These are phyloP conservation scores for Diadumene lineata DNA, from an alignment of 92 coral and sea anemone species.

Conservation along the genomic window DNA sequence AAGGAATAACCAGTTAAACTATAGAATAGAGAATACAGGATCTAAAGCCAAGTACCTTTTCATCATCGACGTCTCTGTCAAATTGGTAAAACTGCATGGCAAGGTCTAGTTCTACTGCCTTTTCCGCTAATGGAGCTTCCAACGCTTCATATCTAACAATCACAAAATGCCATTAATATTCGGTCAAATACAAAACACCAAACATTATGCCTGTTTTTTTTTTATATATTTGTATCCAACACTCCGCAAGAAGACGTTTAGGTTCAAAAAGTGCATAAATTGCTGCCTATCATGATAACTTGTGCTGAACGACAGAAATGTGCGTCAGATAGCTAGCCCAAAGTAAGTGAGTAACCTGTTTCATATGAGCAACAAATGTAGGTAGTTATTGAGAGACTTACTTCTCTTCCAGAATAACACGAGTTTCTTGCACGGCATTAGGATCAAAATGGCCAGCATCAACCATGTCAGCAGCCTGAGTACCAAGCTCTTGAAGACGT, in stretches of 20 bases:
- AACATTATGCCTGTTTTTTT: no score
- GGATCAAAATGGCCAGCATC: slow-evolving; percentile 99
- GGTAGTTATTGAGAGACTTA: slow-evolving; percentile 11
- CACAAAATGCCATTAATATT: neutral
- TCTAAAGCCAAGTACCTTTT: slow-evolving; percentile 88
- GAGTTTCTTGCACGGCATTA: slow-evolving; percentile 81
- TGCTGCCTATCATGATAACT: no score
- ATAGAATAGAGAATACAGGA: no score
- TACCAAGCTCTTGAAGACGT: slow-evolving; percentile 74
- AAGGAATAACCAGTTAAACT: no score
- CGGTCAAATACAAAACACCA: no score
- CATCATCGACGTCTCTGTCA: slow-evolving; percentile 97
- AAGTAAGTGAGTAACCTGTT: neutral
- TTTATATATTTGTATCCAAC: no score
- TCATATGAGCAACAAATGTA: neutral
- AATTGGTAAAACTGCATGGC: slow-evolving; percentile 95
- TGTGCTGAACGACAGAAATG: neutral
- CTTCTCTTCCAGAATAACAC: slow-evolving; percentile 88
- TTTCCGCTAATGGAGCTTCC: slow-evolving; percentile 84
- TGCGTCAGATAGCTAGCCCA: neutral
- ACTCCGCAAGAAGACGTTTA: no score
- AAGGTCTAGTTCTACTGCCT: slow-evolving; percentile 86
- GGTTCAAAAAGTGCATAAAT: no score
- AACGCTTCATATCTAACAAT: slow-evolving; percentile 76
- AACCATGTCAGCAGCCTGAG: slow-evolving; percentile 92